Base-by-base conservation (phyloP, 2,888 invertebrate species). In the Cryptophagus acutangulus region DNA sequence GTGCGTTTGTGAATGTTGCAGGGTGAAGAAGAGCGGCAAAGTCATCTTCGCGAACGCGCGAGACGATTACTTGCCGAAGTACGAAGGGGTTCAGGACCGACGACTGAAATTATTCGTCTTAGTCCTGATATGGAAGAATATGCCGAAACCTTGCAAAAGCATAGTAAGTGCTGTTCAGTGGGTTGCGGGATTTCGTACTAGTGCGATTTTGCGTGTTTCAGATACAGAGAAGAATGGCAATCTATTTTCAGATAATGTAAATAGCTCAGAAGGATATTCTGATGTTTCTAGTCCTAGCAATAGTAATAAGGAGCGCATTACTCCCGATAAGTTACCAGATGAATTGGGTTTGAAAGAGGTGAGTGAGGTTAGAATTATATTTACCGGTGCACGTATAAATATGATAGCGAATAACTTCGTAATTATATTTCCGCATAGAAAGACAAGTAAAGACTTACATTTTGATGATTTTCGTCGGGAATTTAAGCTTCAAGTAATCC, bases 51-150 rank as follows among this genome's bases (percentile, higher is more conserved):
- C 4, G 94, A 94, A 67, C 75, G 93, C 65, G 95, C 95, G 43
- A 79, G 92, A 54, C 82, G 84, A 59, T 74, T 95, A 38, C 92
- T 95, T 44, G 89, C 89, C 0, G 91, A 93, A 63, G 90, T 90
- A 1, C 75, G 87, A 55, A 76, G 76, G 69, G 80, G 78, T 18
- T 71, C 68, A 1, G 60, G 59, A n/a, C 63, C 67, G 2, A 65
- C 62, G 2, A 67, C 66, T 4, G 68, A 69, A 54, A 64, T 70
- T 20, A 67, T 69, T 16, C 57, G 63, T 43, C 55, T 65, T 34
- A 67, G 63, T 55, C 65, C 65, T 2, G 65, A 66, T 30, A n/a
- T n/a, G n/a, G n/a, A n/a, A n/a, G n/a, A n/a, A n/a, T n/a, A n/a
- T n/a, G n/a, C n/a, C n/a, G n/a, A n/a, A n/a, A n/a, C n/a, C n/a